Evolutionary conservation across 1,140 invertebrate species (phyloP).

Genomic region (Manduca sexta): DNA sequence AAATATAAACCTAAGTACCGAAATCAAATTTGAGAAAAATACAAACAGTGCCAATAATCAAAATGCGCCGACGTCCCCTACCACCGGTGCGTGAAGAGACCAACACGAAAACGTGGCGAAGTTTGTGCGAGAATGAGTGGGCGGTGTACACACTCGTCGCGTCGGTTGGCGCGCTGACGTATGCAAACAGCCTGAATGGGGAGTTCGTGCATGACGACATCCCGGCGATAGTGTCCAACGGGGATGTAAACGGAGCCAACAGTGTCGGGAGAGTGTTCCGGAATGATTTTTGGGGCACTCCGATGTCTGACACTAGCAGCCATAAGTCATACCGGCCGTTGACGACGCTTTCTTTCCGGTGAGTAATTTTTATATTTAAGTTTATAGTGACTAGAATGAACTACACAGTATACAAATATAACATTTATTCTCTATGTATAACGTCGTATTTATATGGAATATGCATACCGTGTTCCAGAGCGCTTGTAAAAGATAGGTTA

Average conservation of each 20-base stretch:
- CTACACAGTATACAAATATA: too few relatives aligned
- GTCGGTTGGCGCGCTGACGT: slow-evolving; percentile 80
- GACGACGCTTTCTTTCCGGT: slow-evolving; percentile 90
- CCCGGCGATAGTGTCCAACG: slow-evolving; percentile 90
- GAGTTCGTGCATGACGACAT: slow-evolving; percentile 95
- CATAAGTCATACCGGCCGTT: slow-evolving; percentile 90
- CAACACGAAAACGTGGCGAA: slow-evolving; percentile 39
- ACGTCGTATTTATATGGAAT: too few relatives aligned
- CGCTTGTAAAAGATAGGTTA: too few relatives aligned
- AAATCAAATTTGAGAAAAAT: slow-evolving; percentile 6
- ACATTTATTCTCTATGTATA: too few relatives aligned
- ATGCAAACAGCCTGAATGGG: slow-evolving; percentile 86
- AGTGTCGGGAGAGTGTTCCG: slow-evolving; percentile 80
- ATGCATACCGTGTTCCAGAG: too few relatives aligned
- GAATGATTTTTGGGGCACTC: slow-evolving; percentile 95
- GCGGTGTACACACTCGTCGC: slow-evolving; percentile 76
- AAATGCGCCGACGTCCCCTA: slow-evolving; percentile 58
- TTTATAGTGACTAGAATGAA: background rate
- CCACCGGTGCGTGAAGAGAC: slow-evolving; percentile 62
- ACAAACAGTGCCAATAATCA: background rate
- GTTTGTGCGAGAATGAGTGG: slow-evolving; percentile 51
- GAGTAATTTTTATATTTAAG: slow-evolving; percentile 40
- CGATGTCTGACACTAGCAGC: slow-evolving; percentile 86
- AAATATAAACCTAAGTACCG: slow-evolving; percentile 5
- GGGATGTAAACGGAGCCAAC: slow-evolving; percentile 83